Conservation (phyloP, 2,888 invertebrate species). For the Sarcophaga variegata region DNA sequence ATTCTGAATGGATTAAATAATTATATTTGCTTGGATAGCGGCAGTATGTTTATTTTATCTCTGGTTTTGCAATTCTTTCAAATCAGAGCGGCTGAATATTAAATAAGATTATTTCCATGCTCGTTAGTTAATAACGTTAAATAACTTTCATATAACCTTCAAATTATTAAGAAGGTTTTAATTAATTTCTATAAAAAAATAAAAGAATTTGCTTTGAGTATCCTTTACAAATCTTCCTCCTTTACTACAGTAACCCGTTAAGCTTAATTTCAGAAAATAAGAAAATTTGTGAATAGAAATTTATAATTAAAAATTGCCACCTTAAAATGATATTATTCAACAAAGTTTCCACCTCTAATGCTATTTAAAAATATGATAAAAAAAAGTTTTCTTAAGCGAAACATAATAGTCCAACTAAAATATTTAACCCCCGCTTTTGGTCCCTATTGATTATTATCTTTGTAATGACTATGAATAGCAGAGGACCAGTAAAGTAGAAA, state of each 20-base stretch:
- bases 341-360: neutral
- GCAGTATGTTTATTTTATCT: too few relatives aligned
- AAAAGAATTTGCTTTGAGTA: too few relatives aligned
- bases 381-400: neutral
- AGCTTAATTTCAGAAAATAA: neutral
- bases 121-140: too few relatives aligned
- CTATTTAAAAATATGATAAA: neutral
- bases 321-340: slow-evolving; percentile 9
- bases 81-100: too few relatives aligned
- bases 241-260: neutral
- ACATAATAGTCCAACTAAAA: neutral
- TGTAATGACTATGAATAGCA: slow-evolving; percentile 44
- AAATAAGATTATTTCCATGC: too few relatives aligned
- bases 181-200: too few relatives aligned
- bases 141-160: too few relatives aligned
- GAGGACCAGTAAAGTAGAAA: neutral
- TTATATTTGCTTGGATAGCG: too few relatives aligned
- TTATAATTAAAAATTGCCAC: slow-evolving; percentile 39
- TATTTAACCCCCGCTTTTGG: neutral
- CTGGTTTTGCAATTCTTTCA: too few relatives aligned
- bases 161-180: too few relatives aligned
- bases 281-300: neutral
- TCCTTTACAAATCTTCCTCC: too few relatives aligned
- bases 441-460: neutral
- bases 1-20: too few relatives aligned